These are phyloP conservation scores for Hydrocynus forskahlii DNA, from an alignment of 2,797 vertebrate genomes.

Conservation along the genomic window DNA sequence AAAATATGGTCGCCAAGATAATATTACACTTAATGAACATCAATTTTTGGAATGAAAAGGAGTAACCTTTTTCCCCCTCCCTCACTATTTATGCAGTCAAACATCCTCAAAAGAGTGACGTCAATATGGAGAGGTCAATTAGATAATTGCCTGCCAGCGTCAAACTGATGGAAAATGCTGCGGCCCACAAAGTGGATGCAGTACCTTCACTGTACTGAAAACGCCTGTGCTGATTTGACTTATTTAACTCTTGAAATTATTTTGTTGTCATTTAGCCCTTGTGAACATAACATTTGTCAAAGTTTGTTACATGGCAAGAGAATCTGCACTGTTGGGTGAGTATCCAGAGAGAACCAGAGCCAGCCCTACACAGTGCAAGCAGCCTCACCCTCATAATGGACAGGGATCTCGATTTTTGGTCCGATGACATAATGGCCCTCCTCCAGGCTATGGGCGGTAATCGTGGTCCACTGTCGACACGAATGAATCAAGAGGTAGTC, in stretches of 20 bases:
- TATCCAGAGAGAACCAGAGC: neutral
- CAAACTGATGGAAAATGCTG: conserved; percentile 36
- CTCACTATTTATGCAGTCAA: conserved; percentile 15
- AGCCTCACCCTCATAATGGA: conserved; percentile 97
- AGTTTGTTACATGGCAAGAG: neutral
- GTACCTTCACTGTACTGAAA: neutral
- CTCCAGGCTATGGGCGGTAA: conserved; percentile 98
- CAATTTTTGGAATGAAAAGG: neutral
- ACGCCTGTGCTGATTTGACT: neutral
- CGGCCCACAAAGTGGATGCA: neutral
- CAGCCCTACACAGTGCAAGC: neutral
- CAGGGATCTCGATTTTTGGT: conserved; percentile 99
- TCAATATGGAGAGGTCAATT: conserved; percentile 46
- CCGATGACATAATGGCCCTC: conserved; percentile 99
- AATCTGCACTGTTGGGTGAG: neutral
- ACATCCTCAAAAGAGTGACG: conserved; percentile 8
- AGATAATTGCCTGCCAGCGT: conserved; percentile 42
- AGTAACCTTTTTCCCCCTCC: neutral
- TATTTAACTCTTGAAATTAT: neutral
- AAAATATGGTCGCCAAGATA: neutral
- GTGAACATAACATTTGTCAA: neutral
- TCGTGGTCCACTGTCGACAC: conserved; percentile 98
- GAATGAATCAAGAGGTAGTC: conserved; percentile 98
- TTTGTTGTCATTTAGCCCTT: neutral
- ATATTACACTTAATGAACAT: neutral